Conservation (phyloP, 2,797 vertebrate genomes). For the Fratercula arctica region DNA sequence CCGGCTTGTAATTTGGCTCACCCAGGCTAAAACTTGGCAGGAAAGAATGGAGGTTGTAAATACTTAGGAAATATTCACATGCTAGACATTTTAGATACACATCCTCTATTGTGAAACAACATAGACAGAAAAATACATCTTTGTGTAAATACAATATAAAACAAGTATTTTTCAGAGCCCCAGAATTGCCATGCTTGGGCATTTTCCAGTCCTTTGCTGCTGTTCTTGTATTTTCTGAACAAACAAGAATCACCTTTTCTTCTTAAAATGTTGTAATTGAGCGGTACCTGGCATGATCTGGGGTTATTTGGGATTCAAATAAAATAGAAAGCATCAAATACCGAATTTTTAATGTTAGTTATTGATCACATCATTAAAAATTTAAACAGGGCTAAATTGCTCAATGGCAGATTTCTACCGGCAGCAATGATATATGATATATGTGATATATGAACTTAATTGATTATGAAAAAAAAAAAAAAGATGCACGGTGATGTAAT, state of each 20-base stretch:
- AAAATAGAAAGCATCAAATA: neutral
- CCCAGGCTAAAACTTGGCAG: neutral
- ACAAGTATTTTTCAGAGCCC: neutral
- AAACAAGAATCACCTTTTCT: neutral
- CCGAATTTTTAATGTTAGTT: neutral
- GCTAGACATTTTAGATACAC: neutral
- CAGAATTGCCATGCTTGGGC: neutral
- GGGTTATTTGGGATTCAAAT: neutral
- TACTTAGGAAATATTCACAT: neutral
- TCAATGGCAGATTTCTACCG: neutral
- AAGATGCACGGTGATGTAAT: neutral
- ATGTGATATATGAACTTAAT: neutral
- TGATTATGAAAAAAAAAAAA: neutral
- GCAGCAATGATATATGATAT: neutral
- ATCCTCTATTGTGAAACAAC: neutral
- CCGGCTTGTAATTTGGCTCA: slow-evolving; percentile 4
- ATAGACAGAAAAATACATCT: neutral
- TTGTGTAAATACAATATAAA: neutral
- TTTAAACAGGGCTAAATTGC: neutral
- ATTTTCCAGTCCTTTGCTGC: neutral
- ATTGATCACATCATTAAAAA: neutral
- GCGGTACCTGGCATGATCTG: neutral
- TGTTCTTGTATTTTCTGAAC: neutral
- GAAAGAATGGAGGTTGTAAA: neutral
- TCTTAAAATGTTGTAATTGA: neutral